Percentiles rank a stretch among this genome's conserved stretches.
Conservation (phyloP, 2,113 vertebrate genomes). For the Mormoops blainvillei region DNA sequence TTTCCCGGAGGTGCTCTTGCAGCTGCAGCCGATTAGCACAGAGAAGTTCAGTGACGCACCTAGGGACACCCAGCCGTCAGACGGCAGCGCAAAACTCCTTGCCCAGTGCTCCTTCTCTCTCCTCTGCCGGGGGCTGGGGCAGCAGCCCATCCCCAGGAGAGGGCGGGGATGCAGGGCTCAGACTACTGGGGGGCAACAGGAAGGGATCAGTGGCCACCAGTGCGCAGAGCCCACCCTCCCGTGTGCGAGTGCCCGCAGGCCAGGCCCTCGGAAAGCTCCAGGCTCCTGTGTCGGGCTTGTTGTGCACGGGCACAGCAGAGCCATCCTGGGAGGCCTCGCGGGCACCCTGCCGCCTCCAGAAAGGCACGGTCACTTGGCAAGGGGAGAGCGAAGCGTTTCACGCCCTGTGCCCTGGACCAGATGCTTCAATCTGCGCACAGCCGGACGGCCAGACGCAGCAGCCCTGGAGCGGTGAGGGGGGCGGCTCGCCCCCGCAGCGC, state of each 20-base stretch:
- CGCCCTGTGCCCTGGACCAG: neutral
- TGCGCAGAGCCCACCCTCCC: neutral
- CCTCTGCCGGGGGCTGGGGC: neutral
- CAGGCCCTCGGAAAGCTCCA: neutral
- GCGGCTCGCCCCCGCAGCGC: neutral
- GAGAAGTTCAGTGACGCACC: neutral
- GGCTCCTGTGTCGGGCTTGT: too few relatives aligned
- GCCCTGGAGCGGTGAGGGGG: neutral
- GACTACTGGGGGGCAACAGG: neutral
- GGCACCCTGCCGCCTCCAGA: neutral
- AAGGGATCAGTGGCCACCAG: neutral
- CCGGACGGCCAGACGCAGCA: neutral
- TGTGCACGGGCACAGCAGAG: too few relatives aligned
- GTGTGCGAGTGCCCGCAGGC: neutral
- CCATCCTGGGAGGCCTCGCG: neutral
- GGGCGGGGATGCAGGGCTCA: neutral
- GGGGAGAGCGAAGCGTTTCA: neutral
- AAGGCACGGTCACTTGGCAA: neutral
- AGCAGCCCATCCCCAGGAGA: too few relatives aligned
- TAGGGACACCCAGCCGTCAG: neutral
- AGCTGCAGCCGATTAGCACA: neutral
- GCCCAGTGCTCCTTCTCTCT: neutral
- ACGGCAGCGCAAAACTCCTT: neutral
- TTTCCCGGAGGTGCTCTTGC: fast-evolving
- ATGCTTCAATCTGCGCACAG: neutral